Conservation (phyloP, 2,888 invertebrate genomes). For the Pyrgus malvae region DNA sequence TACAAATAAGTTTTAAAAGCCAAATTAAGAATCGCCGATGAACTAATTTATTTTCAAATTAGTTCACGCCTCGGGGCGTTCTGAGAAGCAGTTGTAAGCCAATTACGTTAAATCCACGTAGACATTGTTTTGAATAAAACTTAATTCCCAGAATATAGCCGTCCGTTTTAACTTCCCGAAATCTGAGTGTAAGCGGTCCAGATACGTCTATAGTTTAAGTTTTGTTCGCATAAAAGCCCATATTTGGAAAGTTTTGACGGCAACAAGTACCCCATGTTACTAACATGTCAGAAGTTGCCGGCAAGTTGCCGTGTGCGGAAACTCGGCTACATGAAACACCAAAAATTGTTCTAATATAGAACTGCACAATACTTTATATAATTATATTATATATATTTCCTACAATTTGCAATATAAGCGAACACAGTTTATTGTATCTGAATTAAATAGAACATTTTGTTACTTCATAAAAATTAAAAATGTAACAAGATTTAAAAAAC, state of each 20-base stretch:
- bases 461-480: no score
- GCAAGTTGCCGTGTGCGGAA: conserved; percentile 41
- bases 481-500: no score
- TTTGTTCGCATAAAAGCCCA: conserved; percentile 40
- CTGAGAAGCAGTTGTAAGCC: neutral
- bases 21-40: no score
- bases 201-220: conserved; percentile 33
- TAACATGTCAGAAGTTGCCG: conserved; percentile 48
- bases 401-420: no score
- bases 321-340: conserved; percentile 47
- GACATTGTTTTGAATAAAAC: conserved; percentile 8
- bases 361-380: no score
- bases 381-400: no score
- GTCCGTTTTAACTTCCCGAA: neutral
- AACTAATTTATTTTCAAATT: no score
- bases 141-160: neutral
- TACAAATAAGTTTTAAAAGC: no score
- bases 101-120: neutral
- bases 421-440: no score
- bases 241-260: conserved; percentile 43
- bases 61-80: no score
- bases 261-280: conserved; percentile 48
- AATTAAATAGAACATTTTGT: no score
- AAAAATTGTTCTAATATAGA: conserved; percentile 28
- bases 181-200: neutral